These are phyloP conservation scores for Drosophila melanogaster DNA, from an alignment of 1,140 invertebrate genomes.

Conservation along the genomic window DNA sequence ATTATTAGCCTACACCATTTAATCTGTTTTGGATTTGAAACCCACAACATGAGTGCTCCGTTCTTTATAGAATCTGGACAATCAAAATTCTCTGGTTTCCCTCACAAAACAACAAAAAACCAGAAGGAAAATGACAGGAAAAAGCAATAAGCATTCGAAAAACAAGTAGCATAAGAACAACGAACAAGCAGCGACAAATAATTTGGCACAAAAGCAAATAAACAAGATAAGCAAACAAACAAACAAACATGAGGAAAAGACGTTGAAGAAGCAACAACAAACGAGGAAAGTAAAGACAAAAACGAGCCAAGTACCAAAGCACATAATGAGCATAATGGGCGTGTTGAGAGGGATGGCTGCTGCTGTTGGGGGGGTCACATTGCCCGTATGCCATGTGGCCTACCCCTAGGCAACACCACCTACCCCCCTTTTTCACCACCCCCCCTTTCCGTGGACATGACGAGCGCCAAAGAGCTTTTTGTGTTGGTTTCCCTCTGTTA, in stretches of 20 bases:
- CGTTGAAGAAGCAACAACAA: constrained; percentile 25
- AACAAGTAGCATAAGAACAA: constrained; percentile 46
- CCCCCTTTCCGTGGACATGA: constrained; percentile 13
- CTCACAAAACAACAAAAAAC: constrained; percentile 2
- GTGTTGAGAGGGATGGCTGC: constrained; percentile 18
- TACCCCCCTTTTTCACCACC: not conserved
- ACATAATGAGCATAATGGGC: constrained; percentile 72
- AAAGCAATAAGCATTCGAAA: constrained; percentile 59
- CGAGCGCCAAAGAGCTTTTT: constrained; percentile 65
- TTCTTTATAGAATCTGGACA: constrained; percentile 8
- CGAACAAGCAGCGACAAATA: constrained; percentile 59
- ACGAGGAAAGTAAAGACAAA: constrained; percentile 41
- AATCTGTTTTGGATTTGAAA: no score
- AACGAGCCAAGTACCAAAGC: constrained; percentile 61
- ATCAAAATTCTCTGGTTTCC: constrained; percentile 34
- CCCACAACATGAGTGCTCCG: not conserved
- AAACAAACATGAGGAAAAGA: constrained; percentile 18
- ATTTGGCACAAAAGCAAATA: constrained; percentile 69
- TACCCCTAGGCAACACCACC: not conserved
- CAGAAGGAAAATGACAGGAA: constrained; percentile 28
- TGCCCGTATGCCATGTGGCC: constrained; percentile 9
- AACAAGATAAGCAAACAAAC: constrained; percentile 54
- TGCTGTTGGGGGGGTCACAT: constrained; percentile 22
- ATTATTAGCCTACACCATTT: no score
- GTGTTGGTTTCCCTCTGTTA: constrained; percentile 53